Percentiles rank a stretch among this genome's conserved stretches.
These are phyloP conservation scores for Epizoanthus fatuus DNA, from an alignment of 92 coral and sea anemone genomes.

Conservation along the genomic window DNA sequence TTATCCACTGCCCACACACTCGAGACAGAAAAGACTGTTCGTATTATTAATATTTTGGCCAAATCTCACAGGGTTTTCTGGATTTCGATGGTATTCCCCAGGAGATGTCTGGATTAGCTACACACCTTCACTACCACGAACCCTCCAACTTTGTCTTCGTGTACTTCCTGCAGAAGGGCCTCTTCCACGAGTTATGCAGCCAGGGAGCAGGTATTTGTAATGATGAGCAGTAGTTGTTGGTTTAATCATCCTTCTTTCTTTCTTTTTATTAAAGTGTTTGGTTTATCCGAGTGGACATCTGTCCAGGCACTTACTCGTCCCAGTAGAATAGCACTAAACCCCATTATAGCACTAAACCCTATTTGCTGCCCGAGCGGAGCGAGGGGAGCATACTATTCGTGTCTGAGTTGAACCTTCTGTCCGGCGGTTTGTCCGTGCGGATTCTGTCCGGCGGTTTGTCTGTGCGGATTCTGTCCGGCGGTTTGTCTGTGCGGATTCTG, in stretches of 20 bases:
- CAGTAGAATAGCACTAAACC: too few species aligned
- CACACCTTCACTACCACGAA: constrained; percentile 91
- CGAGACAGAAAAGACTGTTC: neutral
- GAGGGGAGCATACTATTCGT: too few species aligned
- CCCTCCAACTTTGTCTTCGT: constrained; percentile 79
- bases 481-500: too few species aligned
- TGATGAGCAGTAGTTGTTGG: neutral
- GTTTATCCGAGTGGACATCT: too few species aligned
- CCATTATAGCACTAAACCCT: too few species aligned
- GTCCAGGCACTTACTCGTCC: too few species aligned
- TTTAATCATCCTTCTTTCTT: neutral
- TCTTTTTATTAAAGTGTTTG: neutral
- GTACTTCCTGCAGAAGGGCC: constrained; percentile 73
- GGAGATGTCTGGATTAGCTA: constrained; percentile 82
- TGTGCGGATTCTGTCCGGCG: too few species aligned
- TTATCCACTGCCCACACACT: neutral
- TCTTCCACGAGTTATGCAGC: constrained; percentile 72
- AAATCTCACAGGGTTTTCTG: constrained; percentile 64
- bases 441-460: too few species aligned
- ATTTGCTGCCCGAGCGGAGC: too few species aligned
- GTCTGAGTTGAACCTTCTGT: too few species aligned
- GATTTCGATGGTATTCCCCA: constrained; percentile 77
- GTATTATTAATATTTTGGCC: neutral
- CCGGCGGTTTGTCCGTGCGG: too few species aligned
- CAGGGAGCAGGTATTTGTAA: constrained; percentile 14